These are phyloP conservation scores for Serranus cabrilla DNA, from an alignment of 2,797 vertebrate genomes.

Conservation along the genomic window DNA sequence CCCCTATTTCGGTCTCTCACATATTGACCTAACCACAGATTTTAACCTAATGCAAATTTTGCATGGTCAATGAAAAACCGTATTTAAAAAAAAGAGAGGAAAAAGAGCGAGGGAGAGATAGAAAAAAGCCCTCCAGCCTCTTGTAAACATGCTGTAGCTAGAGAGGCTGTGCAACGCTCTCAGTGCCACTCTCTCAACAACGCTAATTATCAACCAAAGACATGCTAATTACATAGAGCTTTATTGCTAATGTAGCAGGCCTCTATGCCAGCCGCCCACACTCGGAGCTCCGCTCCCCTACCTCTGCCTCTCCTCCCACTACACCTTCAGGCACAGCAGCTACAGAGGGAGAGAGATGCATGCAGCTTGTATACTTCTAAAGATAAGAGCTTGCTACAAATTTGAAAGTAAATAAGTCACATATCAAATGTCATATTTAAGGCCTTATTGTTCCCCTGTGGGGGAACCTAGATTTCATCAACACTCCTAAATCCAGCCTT, in stretches of 20 bases:
- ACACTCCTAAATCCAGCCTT: conserved; percentile 19
- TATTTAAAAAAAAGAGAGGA: conserved; percentile 16
- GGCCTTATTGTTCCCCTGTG: neutral
- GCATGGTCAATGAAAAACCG: conserved; percentile 48
- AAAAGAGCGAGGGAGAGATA: conserved; percentile 35
- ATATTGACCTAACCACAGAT: conserved; percentile 44
- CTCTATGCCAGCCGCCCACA: conserved; percentile 88
- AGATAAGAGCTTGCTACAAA: conserved; percentile 48
- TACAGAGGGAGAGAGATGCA: conserved; percentile 63
- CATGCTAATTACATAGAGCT: conserved; percentile 92
- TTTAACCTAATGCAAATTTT: conserved; percentile 33
- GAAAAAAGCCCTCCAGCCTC: conserved; percentile 81
- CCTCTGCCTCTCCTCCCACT: conserved; percentile 85
- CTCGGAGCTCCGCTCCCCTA: conserved; percentile 82
- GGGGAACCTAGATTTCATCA: conserved; percentile 33
- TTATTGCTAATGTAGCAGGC: conserved; percentile 91
- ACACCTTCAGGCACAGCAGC: conserved; percentile 84
- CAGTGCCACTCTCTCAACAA: conserved; percentile 88
- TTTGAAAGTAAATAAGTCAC: conserved; percentile 52
- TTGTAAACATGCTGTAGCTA: conserved; percentile 87
- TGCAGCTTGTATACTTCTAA: conserved; percentile 61
- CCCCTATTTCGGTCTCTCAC: conserved; percentile 23
- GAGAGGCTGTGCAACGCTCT: conserved; percentile 83
- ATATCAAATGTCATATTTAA: conserved; percentile 39
- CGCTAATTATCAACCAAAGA: conserved; percentile 94